Evolutionary conservation across 2,888 invertebrate species (phyloP).

Genomic region (Dysmachus trigonus): DNA sequence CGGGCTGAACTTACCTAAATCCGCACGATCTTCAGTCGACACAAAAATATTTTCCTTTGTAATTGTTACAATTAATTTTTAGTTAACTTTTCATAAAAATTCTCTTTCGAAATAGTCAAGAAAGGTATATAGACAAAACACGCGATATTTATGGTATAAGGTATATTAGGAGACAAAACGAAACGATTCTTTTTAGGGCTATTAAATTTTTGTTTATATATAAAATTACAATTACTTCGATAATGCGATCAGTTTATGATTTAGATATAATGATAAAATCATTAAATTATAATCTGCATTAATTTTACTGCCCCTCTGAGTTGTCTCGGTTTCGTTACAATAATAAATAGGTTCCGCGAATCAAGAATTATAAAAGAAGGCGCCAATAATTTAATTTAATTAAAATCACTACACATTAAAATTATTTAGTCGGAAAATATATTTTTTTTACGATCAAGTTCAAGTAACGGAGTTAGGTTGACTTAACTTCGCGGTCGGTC

Average conservation of each 20-base stretch:
- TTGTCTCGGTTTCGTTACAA: background rate
- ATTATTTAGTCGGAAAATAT: constrained; percentile 6
- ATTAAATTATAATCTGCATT: background rate
- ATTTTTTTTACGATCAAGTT: background rate
- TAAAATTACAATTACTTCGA: background rate
- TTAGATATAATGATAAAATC: background rate
- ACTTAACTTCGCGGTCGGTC: background rate
- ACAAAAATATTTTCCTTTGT: constrained; percentile 2
- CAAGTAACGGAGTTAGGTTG: constrained; percentile 22
- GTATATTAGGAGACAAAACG: background rate
- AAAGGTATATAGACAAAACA: constrained; percentile 2
- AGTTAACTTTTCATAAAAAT: constrained; percentile 13
- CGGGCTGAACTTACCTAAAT: background rate
- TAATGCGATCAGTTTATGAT: background rate
- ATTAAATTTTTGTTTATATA: background rate
- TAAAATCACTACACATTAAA: constrained; percentile 37
- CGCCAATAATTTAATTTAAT: constrained; percentile 11
- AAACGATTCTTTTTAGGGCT: background rate
- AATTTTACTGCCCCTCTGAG: background rate
- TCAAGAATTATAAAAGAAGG: background rate
- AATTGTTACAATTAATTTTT: constrained; percentile 1
- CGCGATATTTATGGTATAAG: background rate
- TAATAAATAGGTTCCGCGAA: background rate
- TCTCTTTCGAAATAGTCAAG: background rate
- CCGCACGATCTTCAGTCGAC: background rate